Percentiles rank a stretch among this genome's conserved stretches.
phyloP scores from a whole-genome alignment of 2,113 vertebrate genomes.

The Psittacara wagleri region DNA sequence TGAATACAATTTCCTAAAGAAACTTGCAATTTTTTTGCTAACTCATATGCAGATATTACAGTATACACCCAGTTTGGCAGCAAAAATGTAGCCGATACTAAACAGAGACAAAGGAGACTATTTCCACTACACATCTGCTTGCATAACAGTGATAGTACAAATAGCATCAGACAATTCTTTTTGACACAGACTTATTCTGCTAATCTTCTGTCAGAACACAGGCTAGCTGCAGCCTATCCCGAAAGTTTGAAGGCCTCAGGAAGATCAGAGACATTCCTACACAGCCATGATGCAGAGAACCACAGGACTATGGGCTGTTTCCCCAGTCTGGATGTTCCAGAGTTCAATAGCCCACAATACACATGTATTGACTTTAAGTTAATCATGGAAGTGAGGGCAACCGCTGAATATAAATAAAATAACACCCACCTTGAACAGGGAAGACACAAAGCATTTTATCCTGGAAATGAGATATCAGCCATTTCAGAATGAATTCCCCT shows the following conservation, averaged over 20 bases:
- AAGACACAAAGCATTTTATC: background rate
- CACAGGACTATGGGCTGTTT: background rate
- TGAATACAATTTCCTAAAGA: background rate
- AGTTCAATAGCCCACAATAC: background rate
- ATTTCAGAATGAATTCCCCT: background rate
- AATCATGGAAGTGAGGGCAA: background rate
- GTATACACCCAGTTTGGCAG: background rate
- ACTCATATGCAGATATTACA: background rate
- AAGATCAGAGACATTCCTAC: background rate
- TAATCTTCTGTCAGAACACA: background rate
- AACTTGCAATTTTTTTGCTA: background rate
- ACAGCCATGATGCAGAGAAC: background rate
- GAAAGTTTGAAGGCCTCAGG: background rate
- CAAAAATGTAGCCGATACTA: background rate
- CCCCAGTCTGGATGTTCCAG: background rate
- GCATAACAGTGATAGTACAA: background rate
- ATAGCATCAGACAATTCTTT: background rate
- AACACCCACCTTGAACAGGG: background rate
- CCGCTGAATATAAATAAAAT: background rate
- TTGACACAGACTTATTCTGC: background rate
- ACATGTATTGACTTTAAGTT: background rate
- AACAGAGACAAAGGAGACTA: background rate
- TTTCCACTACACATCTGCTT: background rate
- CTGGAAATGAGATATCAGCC: background rate
- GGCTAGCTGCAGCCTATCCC: background rate